A percentile compares a stretch with the other conserved stretches of the same genome.
phyloP scores from a whole-genome alignment of 2,113 vertebrate species.

The Helogale parvula region DNA sequence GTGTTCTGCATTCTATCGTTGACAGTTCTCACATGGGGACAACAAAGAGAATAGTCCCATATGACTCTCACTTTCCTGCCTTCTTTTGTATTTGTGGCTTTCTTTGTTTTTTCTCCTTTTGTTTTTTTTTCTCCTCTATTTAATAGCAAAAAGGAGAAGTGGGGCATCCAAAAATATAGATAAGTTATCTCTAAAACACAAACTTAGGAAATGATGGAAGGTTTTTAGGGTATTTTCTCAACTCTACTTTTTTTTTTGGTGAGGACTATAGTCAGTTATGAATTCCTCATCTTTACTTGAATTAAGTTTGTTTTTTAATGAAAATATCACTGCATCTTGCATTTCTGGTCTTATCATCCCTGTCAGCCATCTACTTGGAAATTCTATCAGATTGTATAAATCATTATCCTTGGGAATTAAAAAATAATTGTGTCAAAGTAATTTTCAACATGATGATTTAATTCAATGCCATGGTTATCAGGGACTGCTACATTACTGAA shows the following conservation, averaged over 20 bases:
- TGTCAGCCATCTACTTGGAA: neutral
- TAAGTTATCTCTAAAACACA: neutral
- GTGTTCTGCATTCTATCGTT: neutral
- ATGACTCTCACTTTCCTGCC: neutral
- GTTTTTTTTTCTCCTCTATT: neutral
- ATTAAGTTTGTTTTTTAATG: neutral
- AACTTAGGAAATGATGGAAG: neutral
- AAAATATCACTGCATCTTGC: neutral
- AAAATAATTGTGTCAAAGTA: neutral
- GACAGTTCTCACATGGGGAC: neutral
- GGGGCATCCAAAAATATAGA: neutral
- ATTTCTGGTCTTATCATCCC: neutral
- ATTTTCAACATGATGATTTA: neutral
- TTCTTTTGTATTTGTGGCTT: conserved; percentile 13
- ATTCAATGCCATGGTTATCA: neutral
- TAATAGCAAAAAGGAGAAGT: neutral
- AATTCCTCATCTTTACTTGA: neutral
- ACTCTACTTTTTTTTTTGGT: neutral
- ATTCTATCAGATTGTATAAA: neutral
- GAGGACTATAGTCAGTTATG: neutral
- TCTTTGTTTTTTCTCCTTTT: conserved; percentile 56
- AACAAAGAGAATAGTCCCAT: neutral
- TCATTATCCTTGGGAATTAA: neutral
- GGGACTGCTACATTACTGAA: neutral
- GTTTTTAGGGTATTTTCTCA: neutral